phyloP scores from a whole-genome alignment of 2,797 vertebrate genomes.

The Gastrophryne carolinensis region DNA sequence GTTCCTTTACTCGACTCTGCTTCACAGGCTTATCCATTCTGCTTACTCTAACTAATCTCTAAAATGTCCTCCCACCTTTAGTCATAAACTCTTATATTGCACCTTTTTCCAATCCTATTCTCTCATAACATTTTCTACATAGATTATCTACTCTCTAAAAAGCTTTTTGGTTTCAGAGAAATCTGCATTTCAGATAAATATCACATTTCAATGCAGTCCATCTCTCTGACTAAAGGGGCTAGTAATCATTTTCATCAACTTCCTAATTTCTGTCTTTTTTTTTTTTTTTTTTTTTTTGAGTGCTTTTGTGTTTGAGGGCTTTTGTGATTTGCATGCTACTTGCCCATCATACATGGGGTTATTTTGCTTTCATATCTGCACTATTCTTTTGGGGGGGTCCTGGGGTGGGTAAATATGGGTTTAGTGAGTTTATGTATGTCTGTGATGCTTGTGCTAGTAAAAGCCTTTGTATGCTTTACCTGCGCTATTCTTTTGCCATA shows the following conservation, averaged over 20 bases:
- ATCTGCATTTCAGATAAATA: background rate
- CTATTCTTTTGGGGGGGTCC: background rate
- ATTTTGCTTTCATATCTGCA: background rate
- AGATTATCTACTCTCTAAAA: background rate
- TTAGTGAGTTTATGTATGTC: background rate
- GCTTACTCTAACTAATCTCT: too few species aligned
- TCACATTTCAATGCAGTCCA: background rate
- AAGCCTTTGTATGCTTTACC: too few species aligned
- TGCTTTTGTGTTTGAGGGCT: conserved; percentile 55
- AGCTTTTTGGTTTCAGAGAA: background rate
- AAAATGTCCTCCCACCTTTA: too few species aligned
- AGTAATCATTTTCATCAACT: background rate
- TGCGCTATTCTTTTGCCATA: too few species aligned
- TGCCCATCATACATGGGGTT: background rate
- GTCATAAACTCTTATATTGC: too few species aligned
- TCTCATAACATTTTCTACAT: too few species aligned
- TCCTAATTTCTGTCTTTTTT: background rate
- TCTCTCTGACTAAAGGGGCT: background rate
- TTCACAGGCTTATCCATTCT: too few species aligned
- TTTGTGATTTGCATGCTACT: conserved; percentile 26
- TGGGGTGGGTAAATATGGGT: background rate
- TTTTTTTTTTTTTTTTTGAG: background rate
- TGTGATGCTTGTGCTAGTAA: too few species aligned
- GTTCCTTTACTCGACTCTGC: too few species aligned
- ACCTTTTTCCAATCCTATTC: too few species aligned